Percentiles rank a stretch among this genome's conserved stretches.
Evolutionary conservation across 2,888 invertebrate genomes (phyloP).

Genomic region (Hetaerina titia): DNA sequence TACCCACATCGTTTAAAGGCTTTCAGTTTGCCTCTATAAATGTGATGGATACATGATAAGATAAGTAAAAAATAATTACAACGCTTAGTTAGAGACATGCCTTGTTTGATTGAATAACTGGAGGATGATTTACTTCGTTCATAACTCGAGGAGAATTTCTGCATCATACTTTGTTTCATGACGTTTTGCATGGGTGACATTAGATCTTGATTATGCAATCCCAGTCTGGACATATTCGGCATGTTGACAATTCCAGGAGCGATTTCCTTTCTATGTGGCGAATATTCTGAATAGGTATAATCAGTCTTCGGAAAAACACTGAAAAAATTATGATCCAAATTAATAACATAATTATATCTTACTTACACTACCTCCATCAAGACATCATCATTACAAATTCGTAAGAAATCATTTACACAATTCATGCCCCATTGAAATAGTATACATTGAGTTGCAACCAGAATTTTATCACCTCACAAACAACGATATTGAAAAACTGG

Average conservation of each 20-base stretch:
- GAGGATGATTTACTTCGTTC: constrained; percentile 31
- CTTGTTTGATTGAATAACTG: not conserved
- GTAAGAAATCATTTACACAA: not conserved
- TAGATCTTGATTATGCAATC: constrained; percentile 33
- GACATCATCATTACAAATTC: not conserved
- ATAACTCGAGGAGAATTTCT: not conserved
- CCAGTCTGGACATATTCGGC: constrained; percentile 74
- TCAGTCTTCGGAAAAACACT: constrained; percentile 95
- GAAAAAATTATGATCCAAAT: constrained; percentile 73
- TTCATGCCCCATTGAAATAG: not conserved
- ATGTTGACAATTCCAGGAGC: constrained; percentile 73
- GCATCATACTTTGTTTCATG: not conserved
- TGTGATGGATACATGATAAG: too few species aligned
- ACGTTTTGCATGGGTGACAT: not conserved
- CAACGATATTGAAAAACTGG: not conserved
- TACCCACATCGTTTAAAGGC: too few species aligned
- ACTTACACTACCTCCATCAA: not conserved
- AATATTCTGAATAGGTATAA: constrained; percentile 91
- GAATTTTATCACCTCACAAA: not conserved
- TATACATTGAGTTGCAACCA: not conserved
- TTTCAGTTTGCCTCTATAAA: too few species aligned
- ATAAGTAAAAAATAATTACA: too few species aligned
- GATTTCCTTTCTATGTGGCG: constrained; percentile 85
- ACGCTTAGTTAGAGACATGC: not conserved
- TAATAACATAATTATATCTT: not conserved